Percentiles rank a stretch among this genome's conserved stretches.
Conservation (phyloP, 2,113 vertebrate genomes). For the Oreochromis aureus region DNA sequence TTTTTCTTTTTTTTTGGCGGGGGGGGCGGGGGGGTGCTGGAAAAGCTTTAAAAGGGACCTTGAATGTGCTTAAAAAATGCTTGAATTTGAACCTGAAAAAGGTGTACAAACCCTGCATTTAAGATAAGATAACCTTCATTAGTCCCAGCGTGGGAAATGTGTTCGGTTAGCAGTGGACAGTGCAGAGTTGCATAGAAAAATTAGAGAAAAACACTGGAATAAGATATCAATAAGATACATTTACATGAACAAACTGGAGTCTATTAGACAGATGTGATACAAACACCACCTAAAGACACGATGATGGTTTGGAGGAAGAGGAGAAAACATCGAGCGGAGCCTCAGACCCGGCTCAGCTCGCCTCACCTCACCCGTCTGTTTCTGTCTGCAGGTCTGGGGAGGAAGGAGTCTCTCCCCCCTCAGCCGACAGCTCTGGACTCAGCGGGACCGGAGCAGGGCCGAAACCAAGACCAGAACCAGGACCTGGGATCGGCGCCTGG, state of each 20-base stretch:
- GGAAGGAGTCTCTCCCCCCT: conserved; percentile 43
- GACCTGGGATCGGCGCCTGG: neutral
- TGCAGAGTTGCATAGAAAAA: neutral
- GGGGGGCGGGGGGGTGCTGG: too few relatives aligned
- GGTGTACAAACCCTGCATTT: neutral
- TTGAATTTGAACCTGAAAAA: too few relatives aligned
- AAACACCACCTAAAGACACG: neutral
- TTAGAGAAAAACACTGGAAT: neutral
- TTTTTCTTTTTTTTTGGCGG: too few relatives aligned
- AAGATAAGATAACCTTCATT: neutral
- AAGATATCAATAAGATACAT: neutral
- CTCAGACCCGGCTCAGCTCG: neutral
- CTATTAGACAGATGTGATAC: neutral
- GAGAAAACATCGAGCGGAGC: neutral
- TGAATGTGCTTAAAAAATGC: too few relatives aligned
- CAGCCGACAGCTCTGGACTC: neutral
- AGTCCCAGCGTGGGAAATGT: neutral
- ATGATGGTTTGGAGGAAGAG: neutral
- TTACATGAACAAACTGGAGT: neutral
- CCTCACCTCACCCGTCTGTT: neutral
- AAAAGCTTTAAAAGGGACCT: too few relatives aligned
- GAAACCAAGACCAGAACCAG: neutral
- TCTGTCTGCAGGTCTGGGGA: conserved; percentile 27
- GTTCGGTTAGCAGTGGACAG: neutral
- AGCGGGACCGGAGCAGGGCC: neutral